phyloP scores from a whole-genome alignment of 2,888 invertebrate species.

The Ochropleura plecta region DNA sequence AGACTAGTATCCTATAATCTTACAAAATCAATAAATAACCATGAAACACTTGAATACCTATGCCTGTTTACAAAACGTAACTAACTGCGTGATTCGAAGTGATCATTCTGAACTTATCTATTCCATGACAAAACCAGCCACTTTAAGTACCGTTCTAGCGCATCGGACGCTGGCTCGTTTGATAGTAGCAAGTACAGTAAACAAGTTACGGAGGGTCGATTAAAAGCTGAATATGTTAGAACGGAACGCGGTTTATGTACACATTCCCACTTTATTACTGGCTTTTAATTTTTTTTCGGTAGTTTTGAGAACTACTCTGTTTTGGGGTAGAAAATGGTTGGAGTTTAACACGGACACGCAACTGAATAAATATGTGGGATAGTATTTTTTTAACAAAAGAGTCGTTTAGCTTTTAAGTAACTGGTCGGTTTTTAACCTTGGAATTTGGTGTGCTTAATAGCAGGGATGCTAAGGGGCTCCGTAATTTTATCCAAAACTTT shows the following conservation, averaged over 20 bases:
- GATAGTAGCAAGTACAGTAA: constrained; percentile 44
- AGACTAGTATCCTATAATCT: not conserved
- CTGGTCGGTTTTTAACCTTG: too few relatives aligned
- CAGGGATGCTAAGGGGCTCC: too few relatives aligned
- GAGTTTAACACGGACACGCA: not conserved
- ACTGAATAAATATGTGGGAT: not conserved
- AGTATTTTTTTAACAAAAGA: not conserved
- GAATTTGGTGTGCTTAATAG: not conserved
- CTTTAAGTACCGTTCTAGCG: constrained; percentile 46
- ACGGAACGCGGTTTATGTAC: constrained; percentile 29
- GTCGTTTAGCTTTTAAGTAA: not conserved
- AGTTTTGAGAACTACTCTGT: not conserved
- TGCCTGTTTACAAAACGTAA: not conserved
- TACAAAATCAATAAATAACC: not conserved
- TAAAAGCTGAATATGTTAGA: constrained; percentile 54
- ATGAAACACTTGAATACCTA: not conserved
- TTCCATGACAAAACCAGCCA: not conserved
- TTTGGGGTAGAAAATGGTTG: constrained; percentile 1
- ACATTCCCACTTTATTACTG: constrained; percentile 34
- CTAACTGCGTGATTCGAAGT: not conserved
- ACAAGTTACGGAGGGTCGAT: constrained; percentile 47
- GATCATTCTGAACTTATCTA: constrained; percentile 11
- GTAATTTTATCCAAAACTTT: too few relatives aligned
- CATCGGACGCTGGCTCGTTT: constrained; percentile 43
- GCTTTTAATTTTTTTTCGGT: constrained; percentile 30